A percentile compares a stretch with the other conserved stretches of the same genome.
Evolutionary conservation across 2,797 vertebrate species (phyloP).

Genomic region (Sebastes dallii): DNA sequence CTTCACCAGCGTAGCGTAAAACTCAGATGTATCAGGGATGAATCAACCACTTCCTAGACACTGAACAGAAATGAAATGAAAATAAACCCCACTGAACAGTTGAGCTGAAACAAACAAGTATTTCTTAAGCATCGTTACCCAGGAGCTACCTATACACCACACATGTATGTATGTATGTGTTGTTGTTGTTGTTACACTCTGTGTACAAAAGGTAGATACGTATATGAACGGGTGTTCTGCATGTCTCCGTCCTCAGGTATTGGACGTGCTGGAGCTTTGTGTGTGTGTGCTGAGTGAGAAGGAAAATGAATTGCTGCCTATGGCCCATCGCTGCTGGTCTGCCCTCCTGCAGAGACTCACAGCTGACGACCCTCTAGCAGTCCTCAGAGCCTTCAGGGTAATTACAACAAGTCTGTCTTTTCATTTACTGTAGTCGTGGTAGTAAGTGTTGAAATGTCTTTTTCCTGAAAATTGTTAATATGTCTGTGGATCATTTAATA

Average conservation of each 20-base stretch:
- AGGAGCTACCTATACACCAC: background rate
- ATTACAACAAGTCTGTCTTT: background rate
- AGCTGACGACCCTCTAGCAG: conserved; percentile 86
- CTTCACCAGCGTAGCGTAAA: background rate
- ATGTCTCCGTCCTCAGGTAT: conserved; percentile 76
- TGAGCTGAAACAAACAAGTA: background rate
- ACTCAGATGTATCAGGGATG: background rate
- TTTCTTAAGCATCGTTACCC: background rate
- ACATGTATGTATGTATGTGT: conserved; percentile 35
- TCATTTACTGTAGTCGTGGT: background rate
- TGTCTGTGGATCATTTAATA: background rate
- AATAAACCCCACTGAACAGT: background rate
- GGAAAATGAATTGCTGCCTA: conserved; percentile 88
- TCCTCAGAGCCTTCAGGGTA: conserved; percentile 92
- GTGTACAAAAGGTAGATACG: background rate
- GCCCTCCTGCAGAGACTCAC: conserved; percentile 88
- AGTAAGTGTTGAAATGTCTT: background rate
- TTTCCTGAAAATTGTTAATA: background rate
- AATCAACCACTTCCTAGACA: background rate
- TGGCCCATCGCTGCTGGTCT: conserved; percentile 93
- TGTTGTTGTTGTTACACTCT: conserved; percentile 17
- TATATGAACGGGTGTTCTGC: background rate
- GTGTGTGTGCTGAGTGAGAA: conserved; percentile 83
- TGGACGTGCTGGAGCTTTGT: conserved; percentile 90
- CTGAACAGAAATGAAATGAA: background rate